Conservation (phyloP, 2,113 vertebrate genomes). For the Parus major region DNA sequence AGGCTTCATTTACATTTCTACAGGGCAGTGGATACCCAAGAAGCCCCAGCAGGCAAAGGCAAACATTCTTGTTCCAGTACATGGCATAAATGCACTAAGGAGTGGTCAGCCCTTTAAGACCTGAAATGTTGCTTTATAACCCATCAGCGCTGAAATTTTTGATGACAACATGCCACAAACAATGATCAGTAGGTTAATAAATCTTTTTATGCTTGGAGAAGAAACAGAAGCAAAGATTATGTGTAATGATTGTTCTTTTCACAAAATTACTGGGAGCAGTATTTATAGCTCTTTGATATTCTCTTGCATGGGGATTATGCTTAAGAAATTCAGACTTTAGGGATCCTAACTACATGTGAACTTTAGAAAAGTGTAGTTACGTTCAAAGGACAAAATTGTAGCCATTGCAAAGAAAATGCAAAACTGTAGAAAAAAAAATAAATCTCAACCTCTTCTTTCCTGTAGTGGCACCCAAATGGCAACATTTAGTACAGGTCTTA, state of each 20-base stretch:
- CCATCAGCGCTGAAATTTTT: not conserved
- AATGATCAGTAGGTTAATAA: not conserved
- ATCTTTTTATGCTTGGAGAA: not conserved
- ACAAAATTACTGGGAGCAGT: not conserved
- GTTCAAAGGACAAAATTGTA: not conserved
- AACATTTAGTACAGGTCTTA: not conserved
- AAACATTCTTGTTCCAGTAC: not conserved
- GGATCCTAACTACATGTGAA: not conserved
- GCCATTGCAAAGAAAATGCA: not conserved
- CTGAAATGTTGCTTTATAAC: not conserved
- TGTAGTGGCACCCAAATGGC: not conserved
- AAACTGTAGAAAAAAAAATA: not conserved
- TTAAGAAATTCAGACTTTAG: not conserved
- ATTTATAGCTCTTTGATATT: not conserved
- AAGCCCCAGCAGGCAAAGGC: not conserved
- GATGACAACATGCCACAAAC: not conserved
- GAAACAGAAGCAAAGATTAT: not conserved
- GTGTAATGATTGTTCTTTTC: not conserved
- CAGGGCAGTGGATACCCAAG: not conserved
- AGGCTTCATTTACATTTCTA: not conserved
- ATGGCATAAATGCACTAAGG: not conserved
- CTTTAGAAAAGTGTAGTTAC: not conserved
- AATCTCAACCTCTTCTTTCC: not conserved
- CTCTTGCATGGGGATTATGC: not conserved
- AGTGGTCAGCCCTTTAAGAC: not conserved